Percentiles rank a stretch among this genome's conserved stretches.
Evolutionary conservation across 2,797 vertebrate species (phyloP).

Genomic region (Bufotes viridis): DNA sequence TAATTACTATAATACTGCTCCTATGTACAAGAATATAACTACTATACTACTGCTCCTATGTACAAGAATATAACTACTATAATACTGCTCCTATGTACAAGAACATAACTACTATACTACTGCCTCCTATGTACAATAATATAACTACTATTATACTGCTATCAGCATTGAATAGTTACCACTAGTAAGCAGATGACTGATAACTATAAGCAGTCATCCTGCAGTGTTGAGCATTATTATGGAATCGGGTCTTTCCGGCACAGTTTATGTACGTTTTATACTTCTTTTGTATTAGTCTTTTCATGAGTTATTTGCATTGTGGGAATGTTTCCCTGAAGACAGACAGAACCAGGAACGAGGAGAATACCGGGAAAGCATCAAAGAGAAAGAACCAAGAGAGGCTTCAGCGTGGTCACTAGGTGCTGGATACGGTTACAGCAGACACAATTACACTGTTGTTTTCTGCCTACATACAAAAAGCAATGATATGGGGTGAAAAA

Average conservation of each 20-base stretch:
- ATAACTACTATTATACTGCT: conserved; percentile 6
- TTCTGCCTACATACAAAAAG: not conserved
- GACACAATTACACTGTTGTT: not conserved
- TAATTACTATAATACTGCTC: not conserved
- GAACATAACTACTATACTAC: conserved; percentile 24
- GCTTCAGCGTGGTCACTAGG: not conserved
- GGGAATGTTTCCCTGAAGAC: conserved; percentile 21
- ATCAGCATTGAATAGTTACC: no score
- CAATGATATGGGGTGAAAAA: not conserved
- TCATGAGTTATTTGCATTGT: not conserved
- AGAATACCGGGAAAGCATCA: not conserved
- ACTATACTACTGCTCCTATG: conserved; percentile 8
- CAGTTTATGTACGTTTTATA: not conserved
- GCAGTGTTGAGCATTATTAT: not conserved
- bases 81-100: not conserved
- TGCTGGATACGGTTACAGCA: not conserved
- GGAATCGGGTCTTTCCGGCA: conserved; percentile 1
- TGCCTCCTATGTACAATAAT: not conserved
- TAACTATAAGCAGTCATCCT: not conserved
- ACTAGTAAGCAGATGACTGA: not conserved
- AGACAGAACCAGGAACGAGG: not conserved
- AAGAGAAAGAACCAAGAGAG: not conserved
- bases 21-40: conserved; percentile 14
- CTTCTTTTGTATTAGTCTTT: not conserved
- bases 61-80: conserved; percentile 21